These are phyloP conservation scores for Augiades crinisus DNA, from an alignment of 2,888 invertebrate genomes.

Conservation along the genomic window DNA sequence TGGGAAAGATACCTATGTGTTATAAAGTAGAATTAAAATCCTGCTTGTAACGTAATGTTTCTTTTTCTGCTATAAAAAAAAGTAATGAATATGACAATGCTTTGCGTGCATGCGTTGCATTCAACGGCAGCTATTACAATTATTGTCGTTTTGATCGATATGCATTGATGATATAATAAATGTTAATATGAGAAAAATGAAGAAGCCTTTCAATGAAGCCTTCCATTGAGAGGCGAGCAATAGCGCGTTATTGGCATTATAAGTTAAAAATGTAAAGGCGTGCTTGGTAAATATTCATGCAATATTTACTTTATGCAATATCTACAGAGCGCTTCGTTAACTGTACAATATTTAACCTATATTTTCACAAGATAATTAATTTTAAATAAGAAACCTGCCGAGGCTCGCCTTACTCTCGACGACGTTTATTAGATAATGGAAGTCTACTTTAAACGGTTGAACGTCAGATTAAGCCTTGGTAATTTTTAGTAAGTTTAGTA, in stretches of 20 bases:
- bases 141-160: not conserved
- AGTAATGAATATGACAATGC: no score
- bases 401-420: not conserved
- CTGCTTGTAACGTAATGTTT: no score
- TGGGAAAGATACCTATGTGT: no score
- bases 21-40: no score
- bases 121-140: no score
- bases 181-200: not conserved
- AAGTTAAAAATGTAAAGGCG: constrained; percentile 1
- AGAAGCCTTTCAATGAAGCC: constrained; percentile 16
- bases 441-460: not conserved
- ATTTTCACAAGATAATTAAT: constrained; percentile 6
- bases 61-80: no score
- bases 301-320: not conserved
- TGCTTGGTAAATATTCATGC: not conserved
- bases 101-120: no score
- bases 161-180: not conserved
- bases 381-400: not conserved
- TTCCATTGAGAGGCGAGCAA: constrained; percentile 4
- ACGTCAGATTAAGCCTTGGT: no score
- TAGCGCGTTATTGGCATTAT: not conserved
- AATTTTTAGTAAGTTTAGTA: not conserved
- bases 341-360: not conserved
- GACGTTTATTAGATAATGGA: not conserved
- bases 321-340: not conserved